A percentile compares a stretch with the other conserved stretches of the same genome.
Conservation (phyloP, 2,113 vertebrate species). For the human region DNA sequence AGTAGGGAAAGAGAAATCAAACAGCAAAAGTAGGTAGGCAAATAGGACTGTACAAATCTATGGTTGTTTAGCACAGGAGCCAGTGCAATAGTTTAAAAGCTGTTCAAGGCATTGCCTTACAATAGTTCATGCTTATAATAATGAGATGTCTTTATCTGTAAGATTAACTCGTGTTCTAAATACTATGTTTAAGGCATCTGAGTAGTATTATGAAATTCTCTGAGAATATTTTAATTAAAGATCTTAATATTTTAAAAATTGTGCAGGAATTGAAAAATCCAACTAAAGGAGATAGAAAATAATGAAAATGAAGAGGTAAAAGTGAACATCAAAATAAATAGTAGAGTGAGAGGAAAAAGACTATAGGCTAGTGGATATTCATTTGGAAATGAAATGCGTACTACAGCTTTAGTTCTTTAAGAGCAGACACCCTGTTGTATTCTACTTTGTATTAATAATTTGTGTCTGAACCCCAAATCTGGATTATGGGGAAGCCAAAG, state of each 20-base stretch:
- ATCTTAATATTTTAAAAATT: neutral
- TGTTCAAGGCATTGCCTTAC: neutral
- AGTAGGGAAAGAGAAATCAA: constrained; percentile 8
- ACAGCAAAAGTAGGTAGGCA: neutral
- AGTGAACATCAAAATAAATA: neutral
- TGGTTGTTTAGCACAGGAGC: neutral
- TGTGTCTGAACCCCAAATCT: neutral
- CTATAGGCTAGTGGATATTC: neutral
- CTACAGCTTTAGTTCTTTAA: neutral
- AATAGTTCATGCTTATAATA: neutral
- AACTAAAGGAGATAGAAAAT: neutral
- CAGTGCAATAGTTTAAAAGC: neutral
- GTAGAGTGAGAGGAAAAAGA: neutral
- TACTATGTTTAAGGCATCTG: neutral
- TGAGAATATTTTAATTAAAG: neutral
- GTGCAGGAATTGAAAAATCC: neutral
- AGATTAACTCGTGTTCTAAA: neutral
- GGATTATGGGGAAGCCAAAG: neutral
- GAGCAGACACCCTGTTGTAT: neutral
- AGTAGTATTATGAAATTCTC: neutral
- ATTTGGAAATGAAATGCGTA: neutral
- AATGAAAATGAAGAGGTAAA: constrained; percentile 7
- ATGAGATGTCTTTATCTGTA: neutral
- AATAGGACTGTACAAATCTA: neutral
- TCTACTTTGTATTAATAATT: neutral